Evolutionary conservation across 2,888 invertebrate species (phyloP).

Genomic region (Sarcophaga subvicina): DNA sequence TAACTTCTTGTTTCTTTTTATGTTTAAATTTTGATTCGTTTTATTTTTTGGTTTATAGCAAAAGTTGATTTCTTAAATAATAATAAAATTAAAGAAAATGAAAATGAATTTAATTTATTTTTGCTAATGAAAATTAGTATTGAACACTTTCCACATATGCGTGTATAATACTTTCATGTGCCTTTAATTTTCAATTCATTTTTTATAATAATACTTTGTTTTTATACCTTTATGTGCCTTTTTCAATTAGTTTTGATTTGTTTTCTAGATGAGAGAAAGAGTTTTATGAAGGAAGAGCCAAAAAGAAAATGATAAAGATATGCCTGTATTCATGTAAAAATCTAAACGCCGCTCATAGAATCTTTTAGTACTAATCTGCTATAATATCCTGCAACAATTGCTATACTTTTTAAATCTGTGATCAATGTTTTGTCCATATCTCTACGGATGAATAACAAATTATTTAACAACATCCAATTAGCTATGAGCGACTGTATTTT

Average conservation of each 20-base stretch:
- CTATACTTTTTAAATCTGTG: no score
- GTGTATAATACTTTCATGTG: slow-evolving; percentile 6
- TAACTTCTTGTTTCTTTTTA: not conserved
- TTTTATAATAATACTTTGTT: not conserved
- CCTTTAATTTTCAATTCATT: not conserved
- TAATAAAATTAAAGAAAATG: slow-evolving; percentile 16
- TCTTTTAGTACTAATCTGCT: no score
- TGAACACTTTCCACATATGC: slow-evolving; percentile 32
- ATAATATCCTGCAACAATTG: no score
- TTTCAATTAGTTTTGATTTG: not conserved
- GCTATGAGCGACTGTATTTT: no score
- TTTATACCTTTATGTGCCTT: slow-evolving; percentile 42
- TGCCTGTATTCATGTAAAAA: not conserved
- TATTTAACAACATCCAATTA: no score
- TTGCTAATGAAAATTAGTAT: slow-evolving; percentile 12
- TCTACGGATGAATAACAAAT: no score
- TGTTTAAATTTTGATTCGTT: not conserved
- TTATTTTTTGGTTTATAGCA: slow-evolving; percentile 21
- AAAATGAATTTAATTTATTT: slow-evolving; percentile 13
- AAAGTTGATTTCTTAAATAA: not conserved
- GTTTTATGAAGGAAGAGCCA: not conserved
- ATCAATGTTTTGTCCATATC: no score
- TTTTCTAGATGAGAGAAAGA: not conserved
- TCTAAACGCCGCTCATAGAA: not conserved
- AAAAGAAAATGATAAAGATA: not conserved